These are phyloP conservation scores for Charadrius vociferus DNA, from an alignment of 2,113 vertebrate species.

Conservation along the genomic window DNA sequence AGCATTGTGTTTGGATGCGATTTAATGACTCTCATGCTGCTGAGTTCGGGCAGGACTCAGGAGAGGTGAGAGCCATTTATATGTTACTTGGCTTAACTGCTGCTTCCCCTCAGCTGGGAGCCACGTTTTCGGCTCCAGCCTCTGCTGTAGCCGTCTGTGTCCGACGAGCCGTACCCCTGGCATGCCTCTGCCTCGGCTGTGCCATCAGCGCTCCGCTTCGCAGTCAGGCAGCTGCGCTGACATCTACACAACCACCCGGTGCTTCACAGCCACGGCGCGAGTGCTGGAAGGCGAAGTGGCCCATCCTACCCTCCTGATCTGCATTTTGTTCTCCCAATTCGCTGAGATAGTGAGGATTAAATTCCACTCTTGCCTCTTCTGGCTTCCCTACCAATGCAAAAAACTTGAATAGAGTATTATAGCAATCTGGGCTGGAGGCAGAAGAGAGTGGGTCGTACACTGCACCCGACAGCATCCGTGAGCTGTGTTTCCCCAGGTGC, in stretches of 20 bases:
- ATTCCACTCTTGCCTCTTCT: neutral
- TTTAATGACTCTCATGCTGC: conserved; percentile 71
- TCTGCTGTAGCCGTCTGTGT: neutral
- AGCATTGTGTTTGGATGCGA: conserved; percentile 65
- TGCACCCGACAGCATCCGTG: rapidly evolving
- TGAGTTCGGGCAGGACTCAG: neutral
- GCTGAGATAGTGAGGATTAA: neutral
- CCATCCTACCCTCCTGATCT: neutral
- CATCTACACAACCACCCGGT: neutral
- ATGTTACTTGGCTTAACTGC: conserved; percentile 26
- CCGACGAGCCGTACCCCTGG: neutral
- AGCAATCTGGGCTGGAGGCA: neutral
- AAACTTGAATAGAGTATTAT: neutral
- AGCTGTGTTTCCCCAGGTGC: neutral
- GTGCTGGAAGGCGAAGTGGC: neutral
- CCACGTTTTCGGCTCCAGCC: neutral
- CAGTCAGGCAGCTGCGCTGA: neutral
- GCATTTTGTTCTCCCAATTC: neutral
- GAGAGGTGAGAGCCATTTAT: conserved; percentile 54
- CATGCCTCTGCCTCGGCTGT: neutral
- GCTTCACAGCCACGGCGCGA: rapidly evolving
- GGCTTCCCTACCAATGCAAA: neutral
- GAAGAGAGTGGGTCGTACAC: neutral
- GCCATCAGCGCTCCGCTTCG: neutral
- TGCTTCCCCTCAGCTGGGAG: conserved; percentile 12